Percentiles rank a stretch among this genome's conserved stretches.
Evolutionary conservation across 2,888 invertebrate species (phyloP).

Genomic region (Alviniconcha strummeri): DNA sequence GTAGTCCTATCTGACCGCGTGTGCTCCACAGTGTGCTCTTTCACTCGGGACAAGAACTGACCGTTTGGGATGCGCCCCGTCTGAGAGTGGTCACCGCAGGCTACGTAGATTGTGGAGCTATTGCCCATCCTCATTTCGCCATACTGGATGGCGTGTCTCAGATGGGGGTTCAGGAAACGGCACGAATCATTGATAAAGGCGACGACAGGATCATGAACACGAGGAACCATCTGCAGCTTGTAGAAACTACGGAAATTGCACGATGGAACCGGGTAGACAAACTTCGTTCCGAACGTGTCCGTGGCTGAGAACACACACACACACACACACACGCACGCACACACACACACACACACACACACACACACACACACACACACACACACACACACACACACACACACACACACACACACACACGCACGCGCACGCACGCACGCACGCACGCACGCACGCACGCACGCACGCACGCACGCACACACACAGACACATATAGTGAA

Average conservation of each 20-base stretch:
- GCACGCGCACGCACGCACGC: not conserved
- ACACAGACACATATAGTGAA: not conserved
- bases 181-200: too few relatives aligned
- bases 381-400: not conserved
- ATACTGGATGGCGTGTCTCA: too few relatives aligned
- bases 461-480: conserved; percentile 18
- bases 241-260: not conserved
- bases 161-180: too few relatives aligned
- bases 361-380: not conserved
- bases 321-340: conserved; percentile 16
- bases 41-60: too few relatives aligned
- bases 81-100: too few relatives aligned
- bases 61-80: too few relatives aligned
- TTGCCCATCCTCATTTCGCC: not conserved
- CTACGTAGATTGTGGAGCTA: not conserved
- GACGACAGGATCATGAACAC: not conserved
- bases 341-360: conserved; percentile 16
- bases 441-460: conserved; percentile 21
- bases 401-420: conserved; percentile 11
- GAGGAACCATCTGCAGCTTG: not conserved
- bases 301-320: not conserved
- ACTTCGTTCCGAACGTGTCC: not conserved
- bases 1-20: too few relatives aligned
- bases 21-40: too few relatives aligned
- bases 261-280: not conserved